Conservation (phyloP, 2,888 invertebrate genomes). For the Autographa pulchrina region DNA sequence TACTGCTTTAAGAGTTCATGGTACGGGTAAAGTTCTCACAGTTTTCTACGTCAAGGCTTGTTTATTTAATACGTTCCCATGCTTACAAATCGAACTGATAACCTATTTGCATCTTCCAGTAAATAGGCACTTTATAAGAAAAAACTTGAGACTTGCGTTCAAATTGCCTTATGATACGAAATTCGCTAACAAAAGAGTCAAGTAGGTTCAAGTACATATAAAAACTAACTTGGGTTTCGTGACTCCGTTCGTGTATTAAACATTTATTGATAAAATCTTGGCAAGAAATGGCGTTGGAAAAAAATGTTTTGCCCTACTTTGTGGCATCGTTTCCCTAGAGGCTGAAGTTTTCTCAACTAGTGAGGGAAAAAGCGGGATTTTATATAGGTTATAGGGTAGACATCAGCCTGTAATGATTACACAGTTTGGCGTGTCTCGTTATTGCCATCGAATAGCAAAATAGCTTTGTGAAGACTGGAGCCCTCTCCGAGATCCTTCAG, state of each 20-base stretch:
- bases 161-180: conserved; percentile 8
- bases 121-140: conserved; percentile 12
- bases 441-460: conserved; percentile 26
- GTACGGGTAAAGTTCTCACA: not conserved
- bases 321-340: conserved; percentile 37
- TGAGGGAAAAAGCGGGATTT: conserved; percentile 24
- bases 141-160: conserved; percentile 19
- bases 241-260: conserved; percentile 6
- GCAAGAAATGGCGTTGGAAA: conserved; percentile 17
- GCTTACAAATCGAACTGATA: not conserved
- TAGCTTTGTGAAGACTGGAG: conserved; percentile 24
- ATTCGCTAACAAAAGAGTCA: not conserved
- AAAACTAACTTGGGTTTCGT: conserved; percentile 19
- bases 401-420: conserved; percentile 42
- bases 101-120: not conserved
- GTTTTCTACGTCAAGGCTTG: not conserved
- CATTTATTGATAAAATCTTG: conserved; percentile 29
- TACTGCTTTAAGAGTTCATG: not conserved
- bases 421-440: conserved; percentile 33
- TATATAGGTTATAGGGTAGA: conserved; percentile 12
- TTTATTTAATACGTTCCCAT: conserved; percentile 6
- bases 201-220: not conserved
- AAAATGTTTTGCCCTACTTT: conserved; percentile 33
- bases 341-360: conserved; percentile 38
- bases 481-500: conserved; percentile 12